Conservation (phyloP, 35 echinoderm and acorn worm genomes). For the Patiria miniata region DNA sequence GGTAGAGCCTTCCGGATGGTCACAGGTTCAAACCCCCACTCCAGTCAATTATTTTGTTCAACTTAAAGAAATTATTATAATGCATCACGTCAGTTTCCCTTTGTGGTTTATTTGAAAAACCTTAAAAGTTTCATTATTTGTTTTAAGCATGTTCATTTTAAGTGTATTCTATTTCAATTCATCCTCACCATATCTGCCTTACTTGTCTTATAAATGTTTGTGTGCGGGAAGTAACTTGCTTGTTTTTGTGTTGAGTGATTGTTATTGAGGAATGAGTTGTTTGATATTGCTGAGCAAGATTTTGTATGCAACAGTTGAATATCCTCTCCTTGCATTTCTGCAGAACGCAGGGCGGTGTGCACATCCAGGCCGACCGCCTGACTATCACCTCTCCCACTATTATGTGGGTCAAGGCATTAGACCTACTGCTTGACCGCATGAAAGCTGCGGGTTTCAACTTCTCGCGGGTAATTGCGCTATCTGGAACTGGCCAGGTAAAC, state of each 20-base stretch:
- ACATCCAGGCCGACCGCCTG: slow-evolving; percentile 70
- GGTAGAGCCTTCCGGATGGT: not conserved
- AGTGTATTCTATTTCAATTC: too few relatives aligned
- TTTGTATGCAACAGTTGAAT: too few relatives aligned
- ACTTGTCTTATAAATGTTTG: too few relatives aligned
- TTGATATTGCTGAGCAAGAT: too few relatives aligned
- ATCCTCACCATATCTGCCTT: too few relatives aligned
- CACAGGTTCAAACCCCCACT: not conserved
- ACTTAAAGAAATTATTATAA: not conserved
- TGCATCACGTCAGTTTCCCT: not conserved
- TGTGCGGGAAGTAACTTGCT: too few relatives aligned
- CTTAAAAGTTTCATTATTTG: too few relatives aligned
- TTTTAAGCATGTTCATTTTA: too few relatives aligned
- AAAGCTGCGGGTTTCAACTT: slow-evolving; percentile 83
- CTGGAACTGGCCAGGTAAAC: slow-evolving; percentile 92
- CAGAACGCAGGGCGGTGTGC: slow-evolving; percentile 79
- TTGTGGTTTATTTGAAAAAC: too few relatives aligned
- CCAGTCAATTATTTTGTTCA: not conserved
- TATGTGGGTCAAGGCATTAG: slow-evolving; percentile 97
- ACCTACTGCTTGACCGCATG: slow-evolving; percentile 79
- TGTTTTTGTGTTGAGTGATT: too few relatives aligned
- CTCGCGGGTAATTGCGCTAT: slow-evolving; percentile 78
- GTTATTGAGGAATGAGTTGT: too few relatives aligned
- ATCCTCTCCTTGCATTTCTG: not conserved
- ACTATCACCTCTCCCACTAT: slow-evolving; percentile 91